Evolutionary conservation across 2,888 invertebrate genomes (phyloP).

Genomic region (Sthenelais limicola): DNA sequence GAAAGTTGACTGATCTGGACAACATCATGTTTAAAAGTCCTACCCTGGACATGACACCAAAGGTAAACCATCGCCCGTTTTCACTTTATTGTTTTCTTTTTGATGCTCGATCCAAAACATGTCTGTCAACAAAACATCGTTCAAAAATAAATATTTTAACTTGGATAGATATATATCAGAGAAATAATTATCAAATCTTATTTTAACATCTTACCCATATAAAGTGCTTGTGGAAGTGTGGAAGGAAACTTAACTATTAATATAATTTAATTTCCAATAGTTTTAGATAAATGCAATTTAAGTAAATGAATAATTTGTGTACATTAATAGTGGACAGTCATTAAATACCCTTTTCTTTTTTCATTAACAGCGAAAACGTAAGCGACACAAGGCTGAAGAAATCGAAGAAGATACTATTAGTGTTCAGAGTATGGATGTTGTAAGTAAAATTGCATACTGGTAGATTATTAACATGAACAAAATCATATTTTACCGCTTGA

Average conservation of each 20-base stretch:
- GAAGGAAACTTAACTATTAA: background rate
- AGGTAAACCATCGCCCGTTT: conserved; percentile 21
- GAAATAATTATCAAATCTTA: background rate
- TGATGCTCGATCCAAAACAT: background rate
- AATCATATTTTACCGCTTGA: background rate
- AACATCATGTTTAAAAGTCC: conserved; percentile 48
- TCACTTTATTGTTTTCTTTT: background rate
- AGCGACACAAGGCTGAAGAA: conserved; percentile 35
- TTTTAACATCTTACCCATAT: background rate
- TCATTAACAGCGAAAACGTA: conserved; percentile 40
- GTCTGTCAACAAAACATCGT: no score
- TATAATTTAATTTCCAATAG: background rate
- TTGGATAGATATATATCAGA: background rate
- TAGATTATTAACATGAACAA: background rate
- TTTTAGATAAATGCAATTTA: no score
- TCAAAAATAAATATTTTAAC: no score
- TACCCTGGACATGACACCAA: conserved; percentile 43
- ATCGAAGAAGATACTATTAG: conserved; percentile 42
- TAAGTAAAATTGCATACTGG: conserved; percentile 1
- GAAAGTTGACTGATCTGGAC: conserved; percentile 22
- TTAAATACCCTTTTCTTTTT: background rate
- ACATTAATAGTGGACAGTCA: background rate
- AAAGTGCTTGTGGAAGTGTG: background rate
- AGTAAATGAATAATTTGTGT: background rate
- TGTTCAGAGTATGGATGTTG: conserved; percentile 42